Evolutionary conservation across 2,797 vertebrate species (phyloP).

Genomic region (Protonibea diacanthus): DNA sequence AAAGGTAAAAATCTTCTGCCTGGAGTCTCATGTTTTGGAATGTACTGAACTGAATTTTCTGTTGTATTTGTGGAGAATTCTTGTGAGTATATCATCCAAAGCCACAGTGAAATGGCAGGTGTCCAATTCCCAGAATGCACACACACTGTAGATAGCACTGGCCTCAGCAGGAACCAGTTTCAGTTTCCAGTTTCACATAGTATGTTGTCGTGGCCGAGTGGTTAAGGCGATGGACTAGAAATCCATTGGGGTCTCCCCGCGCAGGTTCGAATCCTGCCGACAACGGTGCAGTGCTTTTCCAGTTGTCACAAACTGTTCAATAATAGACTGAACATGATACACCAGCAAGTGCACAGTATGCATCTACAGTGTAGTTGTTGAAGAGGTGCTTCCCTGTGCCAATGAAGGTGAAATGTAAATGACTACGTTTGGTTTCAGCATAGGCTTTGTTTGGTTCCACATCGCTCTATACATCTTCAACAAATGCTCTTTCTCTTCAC

Average conservation of each 20-base stretch:
- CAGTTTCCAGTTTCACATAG: rapidly evolving
- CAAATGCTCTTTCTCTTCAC: constrained; percentile 12
- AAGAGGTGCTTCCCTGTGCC: background rate
- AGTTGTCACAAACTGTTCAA: background rate
- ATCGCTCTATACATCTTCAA: background rate
- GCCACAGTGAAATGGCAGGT: constrained; percentile 31
- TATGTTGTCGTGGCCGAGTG: constrained; percentile 82
- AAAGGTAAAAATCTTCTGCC: background rate
- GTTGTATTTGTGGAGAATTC: background rate
- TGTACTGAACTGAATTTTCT: background rate
- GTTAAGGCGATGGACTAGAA: constrained; percentile 87
- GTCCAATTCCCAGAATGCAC: constrained; percentile 46
- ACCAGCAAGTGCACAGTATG: rapidly evolving
- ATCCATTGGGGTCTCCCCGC: constrained; percentile 85
- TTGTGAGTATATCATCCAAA: background rate
- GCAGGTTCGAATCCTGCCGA: constrained; percentile 84
- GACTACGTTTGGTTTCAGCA: background rate
- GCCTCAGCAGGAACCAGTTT: rapidly evolving
- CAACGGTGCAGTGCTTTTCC: constrained; percentile 21
- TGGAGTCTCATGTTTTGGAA: background rate
- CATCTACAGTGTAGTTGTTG: background rate
- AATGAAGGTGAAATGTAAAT: background rate
- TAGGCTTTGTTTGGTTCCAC: background rate
- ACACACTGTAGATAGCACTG: background rate
- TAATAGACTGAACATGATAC: background rate